A percentile compares a stretch with the other conserved stretches of the same genome.
Evolutionary conservation across 2,113 vertebrate species (phyloP).

Genomic region (Gymnarchus niloticus): DNA sequence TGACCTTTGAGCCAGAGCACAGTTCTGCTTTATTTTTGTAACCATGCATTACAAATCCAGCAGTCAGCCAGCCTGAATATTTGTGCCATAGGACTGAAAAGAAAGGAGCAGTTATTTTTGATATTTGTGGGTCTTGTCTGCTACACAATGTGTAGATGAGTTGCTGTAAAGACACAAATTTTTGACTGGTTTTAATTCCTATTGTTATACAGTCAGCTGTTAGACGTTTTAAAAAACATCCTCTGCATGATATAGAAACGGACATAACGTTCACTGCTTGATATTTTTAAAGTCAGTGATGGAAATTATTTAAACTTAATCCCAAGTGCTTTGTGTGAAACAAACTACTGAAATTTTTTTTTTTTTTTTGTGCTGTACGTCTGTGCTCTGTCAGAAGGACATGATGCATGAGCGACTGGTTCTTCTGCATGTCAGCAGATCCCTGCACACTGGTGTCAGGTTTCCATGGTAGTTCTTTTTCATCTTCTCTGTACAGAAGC

Average conservation of each 20-base stretch:
- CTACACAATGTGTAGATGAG: slow-evolving; percentile 25
- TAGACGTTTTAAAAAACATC: slow-evolving; percentile 17
- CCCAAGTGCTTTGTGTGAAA: neutral
- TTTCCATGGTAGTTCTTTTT: neutral
- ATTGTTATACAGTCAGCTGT: neutral
- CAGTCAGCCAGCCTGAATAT: neutral
- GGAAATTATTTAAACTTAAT: neutral
- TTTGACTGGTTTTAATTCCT: neutral
- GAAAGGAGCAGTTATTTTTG: slow-evolving; percentile 46
- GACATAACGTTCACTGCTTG: neutral
- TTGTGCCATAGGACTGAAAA: neutral
- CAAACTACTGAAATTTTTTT: neutral
- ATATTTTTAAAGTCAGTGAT: neutral
- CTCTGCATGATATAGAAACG: slow-evolving; percentile 30
- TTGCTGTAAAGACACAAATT: slow-evolving; percentile 20
- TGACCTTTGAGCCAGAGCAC: neutral
- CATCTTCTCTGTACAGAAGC: neutral
- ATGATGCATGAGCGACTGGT: neutral
- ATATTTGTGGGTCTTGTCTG: slow-evolving; percentile 30
- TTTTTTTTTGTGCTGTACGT: neutral
- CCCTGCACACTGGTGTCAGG: neutral
- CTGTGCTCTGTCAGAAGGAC: neutral
- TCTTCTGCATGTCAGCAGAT: neutral
- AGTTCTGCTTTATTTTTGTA: neutral
- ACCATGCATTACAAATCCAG: neutral